Evolutionary conservation across 1,140 invertebrate genomes (phyloP).

Genomic region (Phymorhynchus buccinoides): DNA sequence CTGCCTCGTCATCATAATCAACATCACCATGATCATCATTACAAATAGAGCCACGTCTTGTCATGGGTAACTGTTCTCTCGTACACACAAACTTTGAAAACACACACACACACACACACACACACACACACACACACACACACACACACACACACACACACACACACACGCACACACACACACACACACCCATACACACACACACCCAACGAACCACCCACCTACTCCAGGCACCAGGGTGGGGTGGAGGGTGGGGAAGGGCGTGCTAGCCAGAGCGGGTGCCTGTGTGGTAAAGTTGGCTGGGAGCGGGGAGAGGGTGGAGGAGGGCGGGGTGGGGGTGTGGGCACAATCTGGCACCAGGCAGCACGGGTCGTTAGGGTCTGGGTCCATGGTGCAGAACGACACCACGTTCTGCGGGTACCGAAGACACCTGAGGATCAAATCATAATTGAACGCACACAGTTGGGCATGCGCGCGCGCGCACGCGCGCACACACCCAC

Average conservation of each 20-base stretch:
- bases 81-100: too few relatives aligned
- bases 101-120: too few relatives aligned
- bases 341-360: conserved; percentile 46
- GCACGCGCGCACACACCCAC: too few relatives aligned
- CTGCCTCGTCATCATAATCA: too few relatives aligned
- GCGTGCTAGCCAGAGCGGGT: conserved; percentile 8
- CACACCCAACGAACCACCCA: neutral
- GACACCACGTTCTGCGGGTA: conserved; percentile 33
- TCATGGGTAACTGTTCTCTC: too few relatives aligned
- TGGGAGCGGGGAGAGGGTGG: neutral
- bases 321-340: conserved; percentile 20
- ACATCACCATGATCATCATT: too few relatives aligned
- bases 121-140: too few relatives aligned
- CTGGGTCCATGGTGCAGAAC: conserved; percentile 42
- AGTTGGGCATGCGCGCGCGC: neutral
- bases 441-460: neutral
- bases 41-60: too few relatives aligned
- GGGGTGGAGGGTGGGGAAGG: conserved; percentile 40
- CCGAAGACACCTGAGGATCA: conserved; percentile 37
- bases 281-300: conserved; percentile 1
- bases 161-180: neutral
- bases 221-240: neutral
- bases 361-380: conserved; percentile 51
- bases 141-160: neutral
- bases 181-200: neutral